These are phyloP conservation scores for Lagodon rhomboides DNA, from an alignment of 2,797 vertebrate species.

Conservation along the genomic window DNA sequence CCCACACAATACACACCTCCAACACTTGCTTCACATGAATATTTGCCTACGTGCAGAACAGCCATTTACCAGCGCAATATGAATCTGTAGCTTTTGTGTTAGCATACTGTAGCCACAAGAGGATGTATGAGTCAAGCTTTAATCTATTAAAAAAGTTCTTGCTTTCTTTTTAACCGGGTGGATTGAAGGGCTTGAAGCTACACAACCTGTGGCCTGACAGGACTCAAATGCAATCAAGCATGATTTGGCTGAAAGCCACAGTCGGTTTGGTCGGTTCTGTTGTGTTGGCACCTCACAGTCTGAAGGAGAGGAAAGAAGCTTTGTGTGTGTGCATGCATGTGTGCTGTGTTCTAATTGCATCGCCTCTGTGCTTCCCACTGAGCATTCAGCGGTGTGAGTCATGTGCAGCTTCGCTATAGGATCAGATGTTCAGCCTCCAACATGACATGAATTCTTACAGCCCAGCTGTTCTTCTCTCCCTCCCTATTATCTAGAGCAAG, in stretches of 20 bases:
- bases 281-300: constrained; percentile 42
- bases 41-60: constrained; percentile 24
- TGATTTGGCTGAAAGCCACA: constrained; percentile 54
- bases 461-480: constrained; percentile 65
- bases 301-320: constrained; percentile 45
- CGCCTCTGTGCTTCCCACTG: constrained; percentile 40
- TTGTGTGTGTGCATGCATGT: constrained; percentile 17
- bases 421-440: constrained; percentile 70
- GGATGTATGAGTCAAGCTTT: constrained; percentile 20
- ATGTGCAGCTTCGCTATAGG: constrained; percentile 62
- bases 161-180: constrained; percentile 45
- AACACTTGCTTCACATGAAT: constrained; percentile 38
- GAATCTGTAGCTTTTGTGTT: constrained; percentile 41
- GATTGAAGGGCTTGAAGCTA: constrained; percentile 30
- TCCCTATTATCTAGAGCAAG: constrained; percentile 29
- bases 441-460: constrained; percentile 65
- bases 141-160: constrained; percentile 28
- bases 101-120: background rate
- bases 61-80: constrained; percentile 23
- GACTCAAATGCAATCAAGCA: constrained; percentile 39
- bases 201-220: constrained; percentile 50
- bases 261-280: constrained; percentile 47
- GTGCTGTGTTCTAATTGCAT: constrained; percentile 68
- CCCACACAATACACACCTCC: constrained; percentile 47
- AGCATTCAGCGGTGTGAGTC: constrained; percentile 69